Evolutionary conservation across 2,797 vertebrate genomes (phyloP), one percentile per base, ranked within the genome.

Genomic region (Lacerta bilineata): DNA sequence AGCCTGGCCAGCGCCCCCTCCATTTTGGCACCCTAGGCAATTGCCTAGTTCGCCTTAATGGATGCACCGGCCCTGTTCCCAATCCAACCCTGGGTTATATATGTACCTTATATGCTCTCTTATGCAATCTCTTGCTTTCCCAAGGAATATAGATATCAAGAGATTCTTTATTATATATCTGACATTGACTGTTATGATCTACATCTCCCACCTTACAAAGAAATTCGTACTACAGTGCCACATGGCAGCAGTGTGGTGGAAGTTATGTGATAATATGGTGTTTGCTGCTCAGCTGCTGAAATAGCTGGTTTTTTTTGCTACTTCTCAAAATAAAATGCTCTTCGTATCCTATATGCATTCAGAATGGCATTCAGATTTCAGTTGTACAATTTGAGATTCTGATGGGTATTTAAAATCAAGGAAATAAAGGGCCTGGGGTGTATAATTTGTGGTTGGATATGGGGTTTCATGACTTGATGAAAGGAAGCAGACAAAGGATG

Each of bases 321-420:
- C 75, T 87, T 61, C n/a, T 59, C 39, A 3, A 64, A 64, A 25
- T 1, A 10, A 33, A 50, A 17, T 66, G 71, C 72, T 66, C 11
- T 87, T 76, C 8, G 36, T 76, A 66, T 50, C 76, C n/a, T n/a
- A 43, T 64, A 18, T 59, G 10, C 29, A 43, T 75, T 46, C 41
- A 64, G 71, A 43, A 43, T 46, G 55, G 55, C 8, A 36, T 64
- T 29, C 39, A 81, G 8, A 82, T 66, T 83, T 46, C 27, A 87
- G 55, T 59, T 74, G 27, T 61, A 41, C 39, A 66, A 39, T 41
- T 27, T 75, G 66, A 76, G 18, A n/a, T 43, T 17, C 36, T 61
- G n/a, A 29, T 20, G 76, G 41, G 82, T 66, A 50, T 66, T 76
- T 82, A 46, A 64, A 76, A 46, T 82, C 79, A 75, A 39, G 69